Conservation (phyloP, 2,797 vertebrate species). For the Schizopygopsis malacanthus region DNA sequence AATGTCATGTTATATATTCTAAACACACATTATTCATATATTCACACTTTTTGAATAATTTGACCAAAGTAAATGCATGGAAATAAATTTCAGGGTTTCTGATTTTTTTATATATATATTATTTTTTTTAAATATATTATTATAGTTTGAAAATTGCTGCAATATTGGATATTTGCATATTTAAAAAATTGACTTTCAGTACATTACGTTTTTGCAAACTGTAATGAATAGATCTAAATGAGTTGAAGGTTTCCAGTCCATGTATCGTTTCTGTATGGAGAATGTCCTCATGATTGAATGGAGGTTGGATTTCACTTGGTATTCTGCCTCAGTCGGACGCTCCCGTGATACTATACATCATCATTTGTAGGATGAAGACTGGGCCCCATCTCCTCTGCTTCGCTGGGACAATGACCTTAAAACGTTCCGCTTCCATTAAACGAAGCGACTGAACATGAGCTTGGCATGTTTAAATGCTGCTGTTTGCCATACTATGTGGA, state of each 20-base stretch:
- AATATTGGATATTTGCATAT: neutral
- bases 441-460: constrained; percentile 31
- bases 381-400: neutral
- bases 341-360: constrained; percentile 23
- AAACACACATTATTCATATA: neutral
- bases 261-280: neutral
- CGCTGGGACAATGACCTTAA: constrained; percentile 43
- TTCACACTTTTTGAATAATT: neutral
- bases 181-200: neutral
- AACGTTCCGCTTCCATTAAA: constrained; percentile 47
- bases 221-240: neutral
- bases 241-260: neutral
- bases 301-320: constrained; percentile 32
- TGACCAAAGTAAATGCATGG: neutral
- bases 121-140: too few species aligned
- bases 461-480: constrained; percentile 46
- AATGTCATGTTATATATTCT: neutral
- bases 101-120: too few species aligned
- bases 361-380: constrained; percentile 25
- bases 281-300: constrained; percentile 10
- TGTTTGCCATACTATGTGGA: constrained; percentile 30
- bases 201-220: neutral
- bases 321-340: constrained; percentile 8
- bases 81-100: neutral
- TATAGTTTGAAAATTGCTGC: neutral